A percentile compares a stretch with the other conserved stretches of the same genome.
Evolutionary conservation across 2,888 invertebrate species (phyloP).

Genomic region (Caenorhabditis panamensis): DNA sequence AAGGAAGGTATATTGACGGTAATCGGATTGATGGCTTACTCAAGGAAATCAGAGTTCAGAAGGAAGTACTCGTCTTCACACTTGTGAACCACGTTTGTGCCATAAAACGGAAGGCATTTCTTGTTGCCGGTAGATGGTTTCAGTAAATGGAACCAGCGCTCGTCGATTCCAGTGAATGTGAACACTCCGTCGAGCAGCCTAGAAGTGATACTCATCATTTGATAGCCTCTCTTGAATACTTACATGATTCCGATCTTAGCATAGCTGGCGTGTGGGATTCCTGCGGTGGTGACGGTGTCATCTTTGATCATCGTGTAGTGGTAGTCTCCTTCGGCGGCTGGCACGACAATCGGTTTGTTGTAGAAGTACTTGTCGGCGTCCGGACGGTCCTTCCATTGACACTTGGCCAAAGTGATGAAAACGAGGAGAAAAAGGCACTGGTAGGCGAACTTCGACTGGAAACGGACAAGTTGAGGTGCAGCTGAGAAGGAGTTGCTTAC

Average conservation of each 20-base stretch:
- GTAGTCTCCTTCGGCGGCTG: constrained; percentile 32
- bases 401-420: not conserved
- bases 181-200: constrained; percentile 41
- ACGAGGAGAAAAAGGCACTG: not conserved
- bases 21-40: not conserved
- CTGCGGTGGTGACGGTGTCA: not conserved
- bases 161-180: constrained; percentile 33
- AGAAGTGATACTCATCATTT: not conserved
- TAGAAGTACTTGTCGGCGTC: not conserved
- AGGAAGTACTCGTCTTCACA: constrained; percentile 41
- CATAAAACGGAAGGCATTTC: constrained; percentile 34
- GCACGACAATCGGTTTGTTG: constrained; percentile 27
- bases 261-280: not conserved
- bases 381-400: not conserved
- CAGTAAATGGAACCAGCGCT: not conserved
- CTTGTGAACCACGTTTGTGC: constrained; percentile 27
- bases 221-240: not conserved
- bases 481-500: not conserved
- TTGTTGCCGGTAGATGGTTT: not conserved
- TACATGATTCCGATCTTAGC: constrained; percentile 40
- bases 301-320: constrained; percentile 35
- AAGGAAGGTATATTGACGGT: not conserved
- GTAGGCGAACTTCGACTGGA: constrained; percentile 9
- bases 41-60: constrained; percentile 32
- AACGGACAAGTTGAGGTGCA: not conserved